Percentiles rank a stretch among this genome's conserved stretches.
phyloP scores from a whole-genome alignment of 92 coral and sea anemone genomes.

The Porites rus region DNA sequence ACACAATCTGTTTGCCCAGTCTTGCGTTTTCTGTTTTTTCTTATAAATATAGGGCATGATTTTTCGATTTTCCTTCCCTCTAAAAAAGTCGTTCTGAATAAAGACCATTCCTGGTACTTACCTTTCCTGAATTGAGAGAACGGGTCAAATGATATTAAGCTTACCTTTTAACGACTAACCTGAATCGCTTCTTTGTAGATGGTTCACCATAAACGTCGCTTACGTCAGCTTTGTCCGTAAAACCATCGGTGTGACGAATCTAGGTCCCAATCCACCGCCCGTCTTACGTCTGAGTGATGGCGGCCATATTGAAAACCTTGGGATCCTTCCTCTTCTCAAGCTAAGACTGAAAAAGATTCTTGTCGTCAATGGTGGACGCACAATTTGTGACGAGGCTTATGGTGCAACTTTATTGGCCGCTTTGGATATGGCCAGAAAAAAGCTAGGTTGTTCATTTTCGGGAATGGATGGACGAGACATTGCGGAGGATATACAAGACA shows the following conservation, averaged over 20 bases:
- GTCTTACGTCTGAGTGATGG: conserved; percentile 71
- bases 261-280: conserved; percentile 77
- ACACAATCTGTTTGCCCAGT: too few species aligned
- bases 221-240: conserved; percentile 86
- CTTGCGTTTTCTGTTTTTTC: too few species aligned
- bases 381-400: conserved; percentile 42
- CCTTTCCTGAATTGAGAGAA: too few species aligned
- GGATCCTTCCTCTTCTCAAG: conserved; percentile 60
- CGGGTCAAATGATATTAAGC: too few species aligned
- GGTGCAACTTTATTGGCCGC: conserved; percentile 48
- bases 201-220: conserved; percentile 81
- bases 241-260: conserved; percentile 18
- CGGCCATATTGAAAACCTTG: conserved; percentile 78
- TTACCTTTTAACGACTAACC: not conserved
- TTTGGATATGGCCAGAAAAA: conserved; percentile 78
- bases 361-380: conserved; percentile 75
- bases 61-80: too few species aligned
- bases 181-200: conserved; percentile 49
- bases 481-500: conserved; percentile 79
- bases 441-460: conserved; percentile 87
- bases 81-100: too few species aligned
- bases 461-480: conserved; percentile 89
- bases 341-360: conserved; percentile 68
- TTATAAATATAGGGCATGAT: too few species aligned
- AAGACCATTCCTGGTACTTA: too few species aligned